Evolutionary conservation across 2,113 vertebrate species (phyloP), one percentile per base, ranked within the genome.

Genomic region (Chaetorhynchus papuensis): DNA sequence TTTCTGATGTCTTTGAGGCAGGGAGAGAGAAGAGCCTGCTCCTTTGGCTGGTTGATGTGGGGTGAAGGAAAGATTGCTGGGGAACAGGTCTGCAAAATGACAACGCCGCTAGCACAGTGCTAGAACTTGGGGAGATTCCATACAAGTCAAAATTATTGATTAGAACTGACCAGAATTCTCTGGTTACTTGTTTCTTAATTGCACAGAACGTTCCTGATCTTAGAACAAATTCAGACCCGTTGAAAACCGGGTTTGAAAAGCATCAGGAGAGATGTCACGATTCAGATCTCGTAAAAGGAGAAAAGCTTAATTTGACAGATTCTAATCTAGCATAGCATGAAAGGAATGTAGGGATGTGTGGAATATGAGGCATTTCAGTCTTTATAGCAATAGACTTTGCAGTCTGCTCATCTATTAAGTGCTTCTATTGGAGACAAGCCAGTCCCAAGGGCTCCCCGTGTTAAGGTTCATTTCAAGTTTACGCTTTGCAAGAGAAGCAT

Each of bases 1-100:
- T 8, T 6, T 3, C 57, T 5, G 19, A 0, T 1, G 2, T 1
- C 20, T 30, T 13, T 4, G 41, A 22, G 44, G 21, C 50, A 6
- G 15, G 50, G 47, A 13, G 6, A 4, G 61, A 21, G 14, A 11
- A 5, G 7, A 22, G 16, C 80, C n/a, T 7, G 21, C 39, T 50
- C 4, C 33, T 30, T 9, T 5, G 3, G 33, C 17, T 13, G 53
- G 8, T 11, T 2, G 47, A 0, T 37, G 15, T 9, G 57, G 7
- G 18, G 21, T 11, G 12, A n/a, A 21, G 22, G 59, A 21, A 2
- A 11, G 39, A 8, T 31, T 6, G 52, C 41, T 6, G 59, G 30
- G 56, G n/a, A 37, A 2, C 28, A 1, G 37, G 3, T 17, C 39
- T 6, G 1, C 13, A 2, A 4, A 6, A 13, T 15, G 8, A 1